Evolutionary conservation across 2,888 invertebrate genomes (phyloP), one percentile per base, ranked within the genome.

Genomic region (Drosophila falleni): DNA sequence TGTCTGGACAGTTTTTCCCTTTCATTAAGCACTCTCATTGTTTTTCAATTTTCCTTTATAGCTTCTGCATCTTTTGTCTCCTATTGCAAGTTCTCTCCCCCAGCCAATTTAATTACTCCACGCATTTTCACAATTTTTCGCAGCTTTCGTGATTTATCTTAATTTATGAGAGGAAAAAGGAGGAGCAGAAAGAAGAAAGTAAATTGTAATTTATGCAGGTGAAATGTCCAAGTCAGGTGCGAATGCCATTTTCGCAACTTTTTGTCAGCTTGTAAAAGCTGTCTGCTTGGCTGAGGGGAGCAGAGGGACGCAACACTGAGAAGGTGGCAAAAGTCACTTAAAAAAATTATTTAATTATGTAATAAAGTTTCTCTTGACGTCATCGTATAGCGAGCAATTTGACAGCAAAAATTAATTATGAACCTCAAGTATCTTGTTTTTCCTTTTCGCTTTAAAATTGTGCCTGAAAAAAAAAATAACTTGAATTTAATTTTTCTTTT

Each of bases 291-390:
- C n/a, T 10, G 16, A 41, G 29, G 4, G 15, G 31, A 15, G 59
- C 29, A 63, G 47, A 56, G 15, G 55, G 44, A 35, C 56, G 8
- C 15, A 15, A 1, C 42, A 33, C 73, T 56, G 44, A 62, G 62
- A 23, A 31, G 31, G 59, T 59, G 47, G 58, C 60, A 67, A 76
- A 65, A 80, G 65, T 74, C 74, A 42, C 70, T 69, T 74, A 44
- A 42, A 51, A 63, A 80, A 86, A 74, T 84, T 81, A 71, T 84
- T 84, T 84, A 86, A 86, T 89, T 86, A 81, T 81, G 78, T 87
- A 78, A 62, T 75, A 81, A 84, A 89, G 72, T 89, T 86, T 79
- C 68, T 67, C 77, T 74, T 75, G 71, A 29, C n/a, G 33, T 33
- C 56, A 56, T 56, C 69, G 69, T 61, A 66, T 62, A 47, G 58